Evolutionary conservation across 2,797 vertebrate species (phyloP), one percentile per base, ranked within the genome.

Genomic region (Pantherophis alleghaniensis): DNA sequence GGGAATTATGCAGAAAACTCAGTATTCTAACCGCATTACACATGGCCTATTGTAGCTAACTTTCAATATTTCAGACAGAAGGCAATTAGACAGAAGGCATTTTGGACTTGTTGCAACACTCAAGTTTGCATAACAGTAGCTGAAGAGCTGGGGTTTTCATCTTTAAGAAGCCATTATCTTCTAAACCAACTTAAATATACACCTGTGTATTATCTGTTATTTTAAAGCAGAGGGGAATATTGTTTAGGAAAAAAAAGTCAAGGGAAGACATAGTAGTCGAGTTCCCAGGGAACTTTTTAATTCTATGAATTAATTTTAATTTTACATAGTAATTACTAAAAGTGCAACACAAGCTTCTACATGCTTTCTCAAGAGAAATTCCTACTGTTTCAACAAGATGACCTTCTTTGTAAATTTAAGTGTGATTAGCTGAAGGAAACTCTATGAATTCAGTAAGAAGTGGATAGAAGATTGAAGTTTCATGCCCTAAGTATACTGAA

Each of bases 121-220:
- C 88, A 93, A 88, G 90, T 53, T 94, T 86, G 91, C 47, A 57
- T 60, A 92, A 87, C 89, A 69, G 59, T 69, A 93, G 91, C 92
- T 92, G 79, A 91, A 92, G 89, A 92, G 90, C 86, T 83, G 69
- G 60, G 92, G 93, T 92, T 92, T 95, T 94, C 91, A 60, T 59
- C 57, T 87, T 90, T 87, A 94, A 90, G 94, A 94, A 47, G 92
- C 94, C 89, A 96, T 95, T 95, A 95, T 69, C 93, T 93, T 91
- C 95, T 94, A 89, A 86, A 93, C 92, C 87, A 95, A 94, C 94
- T 95, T 95, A 95, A 95, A 94, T 42, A 63, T 32, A 90, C 63
- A 93, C 66, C 60, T 95, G 66, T 47, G 90, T 83, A 83, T 91
- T 89, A 74, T 63, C 69, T 61, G 57, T 56, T 86, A 59, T 93